These are phyloP conservation scores for Agriopis aurantiaria DNA, from an alignment of 2,888 invertebrate species.

Conservation along the genomic window DNA sequence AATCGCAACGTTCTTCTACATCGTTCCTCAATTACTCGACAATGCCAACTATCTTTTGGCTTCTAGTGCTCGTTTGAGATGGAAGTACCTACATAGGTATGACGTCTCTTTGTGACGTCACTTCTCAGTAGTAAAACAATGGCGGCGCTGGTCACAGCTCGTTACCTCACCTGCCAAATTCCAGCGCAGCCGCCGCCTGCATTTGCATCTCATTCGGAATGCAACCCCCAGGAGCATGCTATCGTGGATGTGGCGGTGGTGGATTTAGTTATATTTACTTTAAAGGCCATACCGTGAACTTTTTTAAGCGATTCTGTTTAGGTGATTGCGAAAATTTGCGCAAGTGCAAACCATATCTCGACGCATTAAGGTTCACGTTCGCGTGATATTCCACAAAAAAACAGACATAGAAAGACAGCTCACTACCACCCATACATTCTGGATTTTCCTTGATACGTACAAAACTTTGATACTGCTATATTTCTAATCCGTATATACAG, in stretches of 20 bases:
- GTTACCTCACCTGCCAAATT: conserved; percentile 44
- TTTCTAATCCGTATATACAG: no score
- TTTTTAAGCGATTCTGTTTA: no score
- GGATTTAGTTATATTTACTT: neutral
- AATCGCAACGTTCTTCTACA: no score
- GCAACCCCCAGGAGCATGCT: conserved; percentile 53
- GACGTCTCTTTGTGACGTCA: conserved; percentile 18
- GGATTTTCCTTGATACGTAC: no score
- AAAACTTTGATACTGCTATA: no score
- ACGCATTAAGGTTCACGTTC: no score
- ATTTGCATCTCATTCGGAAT: conserved; percentile 80
- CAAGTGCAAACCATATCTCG: no score
- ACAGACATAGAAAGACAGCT: no score
- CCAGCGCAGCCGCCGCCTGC: conserved; percentile 57
- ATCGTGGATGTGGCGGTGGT: conserved; percentile 50
- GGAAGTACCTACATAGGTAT: neutral
- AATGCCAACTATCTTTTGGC: neutral
- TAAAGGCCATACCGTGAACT: no score
- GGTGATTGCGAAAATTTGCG: no score
- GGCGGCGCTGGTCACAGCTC: conserved; percentile 34
- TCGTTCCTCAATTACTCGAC: neutral
- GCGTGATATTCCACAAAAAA: no score
- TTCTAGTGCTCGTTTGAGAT: neutral
- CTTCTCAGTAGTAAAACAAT: conserved; percentile 25
- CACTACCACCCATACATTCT: no score